These are phyloP conservation scores for Lobophora halterata DNA, from an alignment of 2,888 invertebrate species.

Conservation along the genomic window DNA sequence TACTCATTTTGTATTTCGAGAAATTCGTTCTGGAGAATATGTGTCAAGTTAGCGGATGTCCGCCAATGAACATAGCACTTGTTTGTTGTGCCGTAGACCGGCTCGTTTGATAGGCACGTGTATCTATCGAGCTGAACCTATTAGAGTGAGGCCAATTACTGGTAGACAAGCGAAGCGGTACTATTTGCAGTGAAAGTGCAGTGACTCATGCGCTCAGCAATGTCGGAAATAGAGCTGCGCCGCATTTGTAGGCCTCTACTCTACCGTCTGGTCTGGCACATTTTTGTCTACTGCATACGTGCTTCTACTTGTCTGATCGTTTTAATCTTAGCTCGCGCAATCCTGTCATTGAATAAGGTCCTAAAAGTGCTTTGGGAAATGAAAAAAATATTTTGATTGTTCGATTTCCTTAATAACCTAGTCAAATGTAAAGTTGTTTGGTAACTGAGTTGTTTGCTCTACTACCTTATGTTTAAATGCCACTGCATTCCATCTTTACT, in stretches of 20 bases:
- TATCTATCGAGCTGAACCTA: conserved; percentile 38
- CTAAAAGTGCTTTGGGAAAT: too few species aligned
- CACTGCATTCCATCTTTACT: too few species aligned
- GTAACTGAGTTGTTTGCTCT: too few species aligned
- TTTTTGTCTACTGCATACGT: conserved; percentile 7
- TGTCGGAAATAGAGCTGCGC: conserved; percentile 58
- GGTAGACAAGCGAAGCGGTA: conserved; percentile 50
- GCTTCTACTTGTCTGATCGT: conserved; percentile 1
- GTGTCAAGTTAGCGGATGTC: conserved; percentile 36
- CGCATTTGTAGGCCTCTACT: conserved; percentile 15
- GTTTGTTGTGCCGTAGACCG: conserved; percentile 20
- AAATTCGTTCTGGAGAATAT: conserved; percentile 28
- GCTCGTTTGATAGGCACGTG: conserved; percentile 17
- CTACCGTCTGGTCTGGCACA: conserved; percentile 15
- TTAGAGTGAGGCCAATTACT: conserved; percentile 52
- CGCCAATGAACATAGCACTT: conserved; percentile 26
- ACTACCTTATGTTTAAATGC: too few species aligned
- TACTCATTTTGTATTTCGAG: conserved; percentile 11
- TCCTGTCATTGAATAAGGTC: conserved; percentile 1
- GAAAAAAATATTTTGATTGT: too few species aligned
- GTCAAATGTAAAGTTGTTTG: too few species aligned
- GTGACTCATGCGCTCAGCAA: conserved; percentile 55
- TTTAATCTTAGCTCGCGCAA: conserved; percentile 6
- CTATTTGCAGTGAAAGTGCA: conserved; percentile 71
- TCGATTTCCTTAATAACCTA: too few species aligned